Evolutionary conservation across 2,888 invertebrate species (phyloP), one percentile per base, ranked within the genome.

Genomic region (Clivina fossor): DNA sequence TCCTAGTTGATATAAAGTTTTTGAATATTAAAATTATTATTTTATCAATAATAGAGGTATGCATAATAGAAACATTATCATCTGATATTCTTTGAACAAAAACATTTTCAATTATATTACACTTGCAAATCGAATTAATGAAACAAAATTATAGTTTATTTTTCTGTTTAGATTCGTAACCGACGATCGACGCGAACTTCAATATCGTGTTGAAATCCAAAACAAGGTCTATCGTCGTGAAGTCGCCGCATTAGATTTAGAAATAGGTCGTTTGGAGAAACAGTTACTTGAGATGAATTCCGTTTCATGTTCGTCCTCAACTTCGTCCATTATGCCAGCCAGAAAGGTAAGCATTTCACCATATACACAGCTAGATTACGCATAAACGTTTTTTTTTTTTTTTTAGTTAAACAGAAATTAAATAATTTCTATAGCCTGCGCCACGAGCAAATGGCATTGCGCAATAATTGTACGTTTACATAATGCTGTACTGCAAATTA

Each of bases 201-300:
- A 88, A 66, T 91, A 90, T 71, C 79, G 94, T 56, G 89, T 93
- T 40, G 92, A 94, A 72, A 90, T 94, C 48, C 93, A 93, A 74
- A 94, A 94, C 74, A 83, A 87, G 63, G 93, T 93, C 3, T 93
- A 92, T 70, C 85, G 86, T 68, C 80, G 87, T 61, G 91, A 93
- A 71, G 83, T 94, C 61, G 84, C 85, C 5, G 84, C 85, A 11
- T 71, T 91, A 41, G 90, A 92, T 69, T 81, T 82, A 43, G 90
- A 92, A 73, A 87, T 91, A 44, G 80, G 82, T 5, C 81, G 86
- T 55, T 72, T 92, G 62, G 90, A 91, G 69, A 83, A 78, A 67
- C 74, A 84, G 50, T 69, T 90, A 60, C 76, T 85, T 4, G 83
- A 86, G 58, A 79, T 82, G 0, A 65, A 69, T 24, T 67, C 71